phyloP scores from a whole-genome alignment of 2,113 vertebrate species.

The Tretioscincus oriximinensis region DNA sequence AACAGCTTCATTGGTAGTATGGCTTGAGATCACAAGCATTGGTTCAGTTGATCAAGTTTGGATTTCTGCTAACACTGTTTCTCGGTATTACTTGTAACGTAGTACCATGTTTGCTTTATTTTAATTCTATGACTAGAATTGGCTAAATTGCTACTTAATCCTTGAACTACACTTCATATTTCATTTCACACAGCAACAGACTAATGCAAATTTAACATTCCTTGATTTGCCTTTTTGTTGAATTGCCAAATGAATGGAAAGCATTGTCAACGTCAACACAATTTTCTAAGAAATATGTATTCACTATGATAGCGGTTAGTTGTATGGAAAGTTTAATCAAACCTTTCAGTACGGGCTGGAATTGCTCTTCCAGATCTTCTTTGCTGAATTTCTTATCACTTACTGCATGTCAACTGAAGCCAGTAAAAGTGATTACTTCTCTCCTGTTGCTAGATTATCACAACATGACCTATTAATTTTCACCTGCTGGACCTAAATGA shows the following conservation, averaged over 20 bases:
- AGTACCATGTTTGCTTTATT: background rate
- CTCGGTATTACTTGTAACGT: background rate
- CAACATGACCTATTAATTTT: no score
- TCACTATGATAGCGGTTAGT: slow-evolving; percentile 63
- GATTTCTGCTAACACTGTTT: background rate
- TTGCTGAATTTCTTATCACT: background rate
- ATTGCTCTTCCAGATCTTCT: background rate
- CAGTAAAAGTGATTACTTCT: background rate
- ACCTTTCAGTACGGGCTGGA: slow-evolving; percentile 42
- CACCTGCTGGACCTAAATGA: no score
- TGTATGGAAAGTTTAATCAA: slow-evolving; percentile 57
- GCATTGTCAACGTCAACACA: slow-evolving; percentile 49
- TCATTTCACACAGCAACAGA: slow-evolving; percentile 48
- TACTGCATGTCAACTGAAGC: background rate
- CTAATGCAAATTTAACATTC: slow-evolving; percentile 61
- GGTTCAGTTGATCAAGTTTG: background rate
- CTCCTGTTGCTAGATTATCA: no score
- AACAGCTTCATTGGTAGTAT: no score
- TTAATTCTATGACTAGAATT: slow-evolving; percentile 27
- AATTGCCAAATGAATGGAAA: slow-evolving; percentile 63
- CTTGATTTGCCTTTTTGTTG: slow-evolving; percentile 61
- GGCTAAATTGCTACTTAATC: slow-evolving; percentile 46
- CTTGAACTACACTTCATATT: slow-evolving; percentile 61
- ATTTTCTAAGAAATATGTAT: slow-evolving; percentile 55
- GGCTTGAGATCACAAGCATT: background rate